phyloP scores from a whole-genome alignment of 2,797 vertebrate species.

The Pelobates cultripes region DNA sequence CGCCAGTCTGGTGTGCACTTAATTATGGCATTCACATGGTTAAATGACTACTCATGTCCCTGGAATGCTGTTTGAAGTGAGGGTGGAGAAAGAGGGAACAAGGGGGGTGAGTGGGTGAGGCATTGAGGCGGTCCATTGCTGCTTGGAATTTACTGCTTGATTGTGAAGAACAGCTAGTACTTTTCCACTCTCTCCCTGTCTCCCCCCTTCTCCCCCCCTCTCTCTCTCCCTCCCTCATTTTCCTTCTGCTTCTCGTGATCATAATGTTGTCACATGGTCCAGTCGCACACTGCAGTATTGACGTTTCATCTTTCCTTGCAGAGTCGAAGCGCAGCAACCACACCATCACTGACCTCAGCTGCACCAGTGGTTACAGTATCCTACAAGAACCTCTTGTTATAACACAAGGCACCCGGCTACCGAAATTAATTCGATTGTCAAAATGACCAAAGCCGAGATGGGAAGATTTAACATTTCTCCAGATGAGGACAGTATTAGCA shows the following conservation, averaged over 20 bases:
- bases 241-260: constrained; percentile 61
- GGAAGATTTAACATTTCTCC: constrained; percentile 80
- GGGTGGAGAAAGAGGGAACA: constrained; percentile 29
- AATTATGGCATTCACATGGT: neutral
- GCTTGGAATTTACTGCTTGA: constrained; percentile 31
- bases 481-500: constrained; percentile 87
- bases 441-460: constrained; percentile 83
- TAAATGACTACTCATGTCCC: constrained; percentile 40
- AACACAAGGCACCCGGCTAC: neutral
- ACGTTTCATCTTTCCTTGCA: constrained; percentile 66
- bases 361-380: constrained; percentile 65
- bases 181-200: constrained; percentile 56
- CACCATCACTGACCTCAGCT: constrained; percentile 48
- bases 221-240: constrained; percentile 58
- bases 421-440: constrained; percentile 59
- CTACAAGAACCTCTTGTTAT: neutral
- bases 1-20: neutral
- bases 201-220: too few species aligned
- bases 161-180: constrained; percentile 32
- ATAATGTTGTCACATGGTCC: constrained; percentile 59
- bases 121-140: neutral
- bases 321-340: constrained; percentile 50
- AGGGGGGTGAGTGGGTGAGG: neutral
- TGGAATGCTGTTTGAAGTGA: constrained; percentile 49
- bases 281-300: constrained; percentile 69